Conservation (phyloP, 2,888 invertebrate species). For the Napeogenes inachia region DNA sequence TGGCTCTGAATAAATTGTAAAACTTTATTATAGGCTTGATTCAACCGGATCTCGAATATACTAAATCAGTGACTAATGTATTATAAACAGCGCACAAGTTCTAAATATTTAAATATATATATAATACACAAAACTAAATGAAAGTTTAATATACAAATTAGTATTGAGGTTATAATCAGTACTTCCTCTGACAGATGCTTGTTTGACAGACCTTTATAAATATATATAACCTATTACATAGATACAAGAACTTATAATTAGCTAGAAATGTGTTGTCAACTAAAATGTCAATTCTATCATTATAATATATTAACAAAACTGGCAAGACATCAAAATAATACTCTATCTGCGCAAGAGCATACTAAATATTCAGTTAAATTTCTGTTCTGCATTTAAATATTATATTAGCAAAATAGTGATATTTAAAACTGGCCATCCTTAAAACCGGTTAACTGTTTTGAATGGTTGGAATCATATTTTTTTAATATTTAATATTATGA, state of each 20-base stretch:
- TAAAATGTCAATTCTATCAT: constrained; percentile 31
- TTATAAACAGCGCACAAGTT: constrained; percentile 17
- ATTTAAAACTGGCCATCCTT: too few species aligned
- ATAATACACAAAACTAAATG: constrained; percentile 30
- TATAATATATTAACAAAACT: too few species aligned
- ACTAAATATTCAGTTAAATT: constrained; percentile 13
- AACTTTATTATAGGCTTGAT: constrained; percentile 15
- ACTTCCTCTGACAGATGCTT: too few species aligned
- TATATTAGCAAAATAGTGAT: too few species aligned
- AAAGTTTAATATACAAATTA: constrained; percentile 43
- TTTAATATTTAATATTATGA: constrained; percentile 49
- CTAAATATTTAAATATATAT: constrained; percentile 20
- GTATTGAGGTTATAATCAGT: constrained; percentile 53
- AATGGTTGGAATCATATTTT: constrained; percentile 54
- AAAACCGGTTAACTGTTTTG: constrained; percentile 60
- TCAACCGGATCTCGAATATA: constrained; percentile 18
- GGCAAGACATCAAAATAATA: too few species aligned
- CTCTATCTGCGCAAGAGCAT: constrained; percentile 19
- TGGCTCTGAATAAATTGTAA: constrained; percentile 37
- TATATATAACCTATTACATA: too few species aligned
- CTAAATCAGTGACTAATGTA: constrained; percentile 22
- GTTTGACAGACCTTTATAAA: too few species aligned
- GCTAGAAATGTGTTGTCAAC: too few species aligned
- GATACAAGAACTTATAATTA: too few species aligned
- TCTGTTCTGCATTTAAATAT: constrained; percentile 36